Conservation (phyloP, 2,888 invertebrate genomes). For the Stratiomys singularior region DNA sequence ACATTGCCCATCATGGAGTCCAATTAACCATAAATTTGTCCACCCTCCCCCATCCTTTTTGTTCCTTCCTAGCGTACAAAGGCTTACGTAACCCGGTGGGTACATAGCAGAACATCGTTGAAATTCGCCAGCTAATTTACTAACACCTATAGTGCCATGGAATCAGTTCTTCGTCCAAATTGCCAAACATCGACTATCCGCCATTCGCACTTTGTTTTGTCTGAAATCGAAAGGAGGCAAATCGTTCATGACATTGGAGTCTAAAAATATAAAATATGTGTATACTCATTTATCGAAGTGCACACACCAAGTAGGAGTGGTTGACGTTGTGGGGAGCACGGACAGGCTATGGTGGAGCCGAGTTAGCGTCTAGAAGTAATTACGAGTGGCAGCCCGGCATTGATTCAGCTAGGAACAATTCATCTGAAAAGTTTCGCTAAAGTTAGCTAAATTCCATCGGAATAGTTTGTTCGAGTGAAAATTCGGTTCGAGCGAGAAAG, state of each 20-base stretch:
- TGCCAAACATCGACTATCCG: no score
- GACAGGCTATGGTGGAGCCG: background rate
- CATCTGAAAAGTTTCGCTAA: background rate
- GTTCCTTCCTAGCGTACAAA: no score
- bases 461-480: background rate
- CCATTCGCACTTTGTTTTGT: no score
- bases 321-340: background rate
- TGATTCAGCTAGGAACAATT: background rate
- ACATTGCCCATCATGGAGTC: no score
- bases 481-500: background rate
- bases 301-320: conserved; percentile 30
- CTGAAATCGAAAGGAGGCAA: background rate
- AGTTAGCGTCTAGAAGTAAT: conserved; percentile 26
- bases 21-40: no score
- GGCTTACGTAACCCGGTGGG: no score
- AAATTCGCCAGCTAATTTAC: no score
- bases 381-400: background rate
- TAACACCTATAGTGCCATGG: no score
- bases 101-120: no score
- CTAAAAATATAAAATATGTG: conserved; percentile 33
- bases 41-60: no score
- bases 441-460: background rate
- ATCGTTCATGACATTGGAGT: conserved; percentile 33
- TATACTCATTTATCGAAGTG: conserved; percentile 15
- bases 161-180: no score